Conservation (phyloP, 2,113 vertebrate genomes). For the Pedionomus torquatus region DNA sequence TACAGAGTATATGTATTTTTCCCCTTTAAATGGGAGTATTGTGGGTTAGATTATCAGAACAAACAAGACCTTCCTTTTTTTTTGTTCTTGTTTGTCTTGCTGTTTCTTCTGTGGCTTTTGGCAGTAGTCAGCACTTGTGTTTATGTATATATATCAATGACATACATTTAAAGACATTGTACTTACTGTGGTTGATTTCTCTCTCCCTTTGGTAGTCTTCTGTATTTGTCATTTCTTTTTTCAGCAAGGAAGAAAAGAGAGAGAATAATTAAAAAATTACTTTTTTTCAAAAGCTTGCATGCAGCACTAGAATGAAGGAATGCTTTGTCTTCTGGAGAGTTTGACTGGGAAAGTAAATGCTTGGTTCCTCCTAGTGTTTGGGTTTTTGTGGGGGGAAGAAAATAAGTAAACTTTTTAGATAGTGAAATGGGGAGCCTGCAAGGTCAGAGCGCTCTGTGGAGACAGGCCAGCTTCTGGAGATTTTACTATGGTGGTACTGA, state of each 20-base stretch:
- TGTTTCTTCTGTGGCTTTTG: neutral
- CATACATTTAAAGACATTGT: neutral
- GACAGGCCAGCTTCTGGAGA: neutral
- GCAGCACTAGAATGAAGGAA: neutral
- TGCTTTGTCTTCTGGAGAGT: neutral
- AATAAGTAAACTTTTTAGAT: neutral
- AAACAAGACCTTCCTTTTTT: conserved; percentile 16
- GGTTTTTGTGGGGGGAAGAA: neutral
- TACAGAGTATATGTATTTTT: neutral
- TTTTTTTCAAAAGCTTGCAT: neutral
- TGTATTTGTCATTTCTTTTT: neutral
- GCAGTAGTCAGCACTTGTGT: neutral
- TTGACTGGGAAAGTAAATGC: neutral
- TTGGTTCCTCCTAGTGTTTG: neutral
- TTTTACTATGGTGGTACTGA: neutral
- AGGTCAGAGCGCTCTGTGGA: neutral
- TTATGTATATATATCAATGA: neutral
- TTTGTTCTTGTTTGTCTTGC: conserved; percentile 16
- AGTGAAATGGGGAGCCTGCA: neutral
- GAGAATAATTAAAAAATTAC: neutral
- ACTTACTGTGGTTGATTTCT: neutral
- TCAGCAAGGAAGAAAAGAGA: neutral
- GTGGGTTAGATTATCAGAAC: neutral
- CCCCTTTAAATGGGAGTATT: neutral
- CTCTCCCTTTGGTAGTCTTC: neutral